phyloP scores from a whole-genome alignment of 2,797 vertebrate species.

The Cyclopterus lumpus region DNA sequence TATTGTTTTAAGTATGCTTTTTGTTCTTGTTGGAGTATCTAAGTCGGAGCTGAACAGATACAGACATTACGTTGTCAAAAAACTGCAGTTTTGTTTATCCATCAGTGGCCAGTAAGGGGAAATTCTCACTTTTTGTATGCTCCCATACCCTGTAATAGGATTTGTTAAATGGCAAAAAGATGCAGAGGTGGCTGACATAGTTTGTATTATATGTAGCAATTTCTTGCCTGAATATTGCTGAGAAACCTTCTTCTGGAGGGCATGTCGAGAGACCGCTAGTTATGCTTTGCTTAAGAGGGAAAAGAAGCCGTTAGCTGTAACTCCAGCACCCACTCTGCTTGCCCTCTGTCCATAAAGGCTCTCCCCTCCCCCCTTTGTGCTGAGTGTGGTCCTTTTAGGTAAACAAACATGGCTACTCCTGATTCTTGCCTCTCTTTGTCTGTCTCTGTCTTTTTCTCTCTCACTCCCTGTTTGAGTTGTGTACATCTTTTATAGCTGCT shows the following conservation, averaged over 20 bases:
- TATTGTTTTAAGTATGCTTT: neutral
- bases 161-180: slow-evolving; percentile 26
- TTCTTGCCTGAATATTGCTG: slow-evolving; percentile 15
- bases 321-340: slow-evolving; percentile 63
- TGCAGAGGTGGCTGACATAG: slow-evolving; percentile 26
- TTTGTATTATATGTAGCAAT: slow-evolving; percentile 9
- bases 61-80: neutral
- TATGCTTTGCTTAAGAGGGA: slow-evolving; percentile 26
- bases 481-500: slow-evolving; percentile 79
- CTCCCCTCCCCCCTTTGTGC: slow-evolving; percentile 73
- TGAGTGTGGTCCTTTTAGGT: slow-evolving; percentile 79
- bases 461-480: slow-evolving; percentile 50
- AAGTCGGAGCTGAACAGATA: neutral
- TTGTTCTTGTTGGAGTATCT: neutral
- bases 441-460: slow-evolving; percentile 45
- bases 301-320: slow-evolving; percentile 45
- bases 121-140: neutral
- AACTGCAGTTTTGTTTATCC: neutral
- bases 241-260: slow-evolving; percentile 17
- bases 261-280: slow-evolving; percentile 25
- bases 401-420: slow-evolving; percentile 83
- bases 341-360: slow-evolving; percentile 59
- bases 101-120: neutral
- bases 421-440: slow-evolving; percentile 67
- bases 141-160: neutral